Evolutionary conservation across 2,888 invertebrate species (phyloP), one percentile per base, ranked within the genome.

Genomic region (Siphonodentalium dalli): DNA sequence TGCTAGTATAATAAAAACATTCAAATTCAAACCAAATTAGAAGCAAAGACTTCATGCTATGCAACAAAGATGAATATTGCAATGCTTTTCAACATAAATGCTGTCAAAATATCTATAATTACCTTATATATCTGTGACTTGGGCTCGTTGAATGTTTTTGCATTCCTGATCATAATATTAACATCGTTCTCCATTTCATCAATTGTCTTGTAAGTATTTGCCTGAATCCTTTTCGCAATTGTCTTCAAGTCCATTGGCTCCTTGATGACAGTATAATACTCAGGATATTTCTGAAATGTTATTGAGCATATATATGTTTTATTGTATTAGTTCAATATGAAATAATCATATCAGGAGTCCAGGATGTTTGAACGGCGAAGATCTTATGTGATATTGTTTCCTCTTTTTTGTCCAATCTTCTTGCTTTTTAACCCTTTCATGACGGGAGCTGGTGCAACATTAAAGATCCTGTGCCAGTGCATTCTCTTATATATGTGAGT

Each of bases 81-180:
- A n/a, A n/a, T n/a, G n/a, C n/a, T n/a, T n/a, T n/a, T n/a, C n/a
- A n/a, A n/a, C n/a, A n/a, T n/a, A n/a, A n/a, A n/a, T n/a, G n/a
- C 18, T 8, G 29, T n/a, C 20, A 20, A 26, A 24, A 23, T 24
- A n/a, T n/a, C 8, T 40, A 18, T 18, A 39, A 20, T 37, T 63
- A 87, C 87, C 84, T 93, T 95, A 78, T 95, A 97, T 68, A 98
- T 96, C 78, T 90, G 90, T 13, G 96, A 96, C 2, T 94, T 94
- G 0, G 98, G 94, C 76, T 97, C 97, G 80, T 98, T 98, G 77
- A 95, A 99, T 18, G 88, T 85, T 78, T 95, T 96, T 0, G 98
- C 98, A 82, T 99, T 99, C 65, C 90, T 89, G 41, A 92, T 91
- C 91, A 99, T 92, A 46, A 92, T 84, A 63, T 90, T 81, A 33